Evolutionary conservation across 2,113 vertebrate species (phyloP), one percentile per base, ranked within the genome.

Genomic region (Tylochromis polylepis): DNA sequence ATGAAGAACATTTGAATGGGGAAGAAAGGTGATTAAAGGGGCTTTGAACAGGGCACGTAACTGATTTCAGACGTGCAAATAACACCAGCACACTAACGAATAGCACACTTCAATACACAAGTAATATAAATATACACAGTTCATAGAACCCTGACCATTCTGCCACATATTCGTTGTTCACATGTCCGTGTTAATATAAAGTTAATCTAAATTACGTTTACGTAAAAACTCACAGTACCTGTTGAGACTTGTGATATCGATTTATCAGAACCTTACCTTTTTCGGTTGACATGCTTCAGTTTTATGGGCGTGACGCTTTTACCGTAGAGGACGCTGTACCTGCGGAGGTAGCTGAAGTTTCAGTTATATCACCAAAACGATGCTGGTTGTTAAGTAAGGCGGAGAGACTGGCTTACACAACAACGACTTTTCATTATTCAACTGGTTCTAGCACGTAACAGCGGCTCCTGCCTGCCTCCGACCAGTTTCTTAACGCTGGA

Each of bases 221-320:
- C n/a, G n/a, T n/a, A 4, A 65, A 65, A 65, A 65, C 11, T 5
- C 22, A 5, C 31, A 22, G 59, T 31, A 20, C 15, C 20, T 16
- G 70, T 12, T 8, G 16, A 29, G 9, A 49, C 24, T 31, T 51
- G 24, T 29, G 43, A 51, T 31, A 20, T 31, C 10, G 24, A 77
- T 51, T 51, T 77, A 31, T 51, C 51, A 20, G 3, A 11, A 16
- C 3, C 93, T 87, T 93, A 95, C 95, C 95, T 94, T 94, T 95
- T 11, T n/a, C 81, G 14, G 82, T 8, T 2, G 87, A 75, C 94
- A 95, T 96, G 80, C 51, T 88, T 81, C 27, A 15, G 11, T 60
- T 60, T 38, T 20, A 75, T 80, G 85, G 88, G 89, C 79, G 90
- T 49, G 89, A 85, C 81, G 59, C 8, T 15, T 11, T 9, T 27